These are phyloP conservation scores for Mystacornis crossleyi DNA, from an alignment of 2,113 vertebrate species.

Conservation along the genomic window DNA sequence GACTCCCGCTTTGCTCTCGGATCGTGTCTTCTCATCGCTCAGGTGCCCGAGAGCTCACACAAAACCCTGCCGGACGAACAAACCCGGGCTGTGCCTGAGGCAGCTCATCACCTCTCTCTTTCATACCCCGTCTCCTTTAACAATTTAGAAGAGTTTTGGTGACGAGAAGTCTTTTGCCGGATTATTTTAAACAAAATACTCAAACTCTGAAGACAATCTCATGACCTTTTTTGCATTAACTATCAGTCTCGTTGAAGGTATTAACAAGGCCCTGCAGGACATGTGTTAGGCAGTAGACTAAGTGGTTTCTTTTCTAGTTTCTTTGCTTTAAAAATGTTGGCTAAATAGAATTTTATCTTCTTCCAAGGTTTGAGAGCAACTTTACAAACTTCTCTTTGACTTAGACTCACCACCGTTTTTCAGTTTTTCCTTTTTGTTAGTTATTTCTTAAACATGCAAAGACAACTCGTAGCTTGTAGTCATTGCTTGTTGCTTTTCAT, in stretches of 20 bases:
- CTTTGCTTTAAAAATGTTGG: neutral
- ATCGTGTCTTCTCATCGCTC: neutral
- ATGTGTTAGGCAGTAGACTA: neutral
- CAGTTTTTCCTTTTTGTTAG: neutral
- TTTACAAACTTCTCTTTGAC: neutral
- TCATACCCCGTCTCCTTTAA: neutral
- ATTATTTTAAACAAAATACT: neutral
- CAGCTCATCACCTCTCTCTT: neutral
- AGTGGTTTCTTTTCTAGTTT: neutral
- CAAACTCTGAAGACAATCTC: neutral
- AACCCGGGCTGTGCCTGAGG: neutral
- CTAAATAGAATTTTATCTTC: neutral
- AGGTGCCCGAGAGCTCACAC: neutral
- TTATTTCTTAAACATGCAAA: neutral
- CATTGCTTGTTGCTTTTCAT: neutral
- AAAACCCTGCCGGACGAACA: neutral
- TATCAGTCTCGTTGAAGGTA: neutral
- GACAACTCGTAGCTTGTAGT: accelerated
- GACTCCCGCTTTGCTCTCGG: neutral
- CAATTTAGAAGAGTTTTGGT: neutral
- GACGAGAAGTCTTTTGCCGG: neutral
- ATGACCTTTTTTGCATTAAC: neutral
- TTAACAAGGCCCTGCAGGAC: neutral
- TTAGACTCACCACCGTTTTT: neutral
- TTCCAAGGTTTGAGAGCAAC: neutral